These are phyloP conservation scores for Orycteropus afer DNA, from an alignment of 2,113 vertebrate species.

Conservation along the genomic window DNA sequence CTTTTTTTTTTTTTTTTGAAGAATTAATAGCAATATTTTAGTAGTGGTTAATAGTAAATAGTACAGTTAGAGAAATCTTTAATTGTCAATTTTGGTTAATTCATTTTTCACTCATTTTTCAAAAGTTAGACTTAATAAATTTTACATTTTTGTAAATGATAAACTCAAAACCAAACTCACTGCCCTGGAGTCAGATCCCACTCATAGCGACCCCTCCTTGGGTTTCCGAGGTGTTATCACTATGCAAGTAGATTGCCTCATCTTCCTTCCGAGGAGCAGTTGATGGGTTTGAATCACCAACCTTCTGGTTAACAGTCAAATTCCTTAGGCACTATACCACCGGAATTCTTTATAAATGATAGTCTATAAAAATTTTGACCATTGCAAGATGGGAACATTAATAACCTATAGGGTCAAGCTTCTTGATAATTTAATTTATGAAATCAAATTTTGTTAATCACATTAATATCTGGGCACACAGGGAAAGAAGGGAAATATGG, in stretches of 20 bases:
- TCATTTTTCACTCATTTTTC: background rate
- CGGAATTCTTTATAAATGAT: no score
- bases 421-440: background rate
- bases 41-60: background rate
- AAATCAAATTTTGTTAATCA: background rate
- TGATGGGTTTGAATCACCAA: no score
- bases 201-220: no score
- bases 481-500: background rate
- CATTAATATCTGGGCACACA: background rate
- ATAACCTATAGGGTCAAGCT: background rate
- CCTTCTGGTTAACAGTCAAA: no score
- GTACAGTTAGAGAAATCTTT: background rate
- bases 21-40: background rate
- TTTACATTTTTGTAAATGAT: no score
- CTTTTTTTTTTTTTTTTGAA: no score
- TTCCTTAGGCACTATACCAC: no score
- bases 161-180: no score
- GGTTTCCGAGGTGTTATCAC: no score
- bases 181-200: no score
- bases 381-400: background rate
- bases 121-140: background rate
- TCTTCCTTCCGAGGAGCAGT: no score
- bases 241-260: no score
- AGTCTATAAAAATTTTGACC: background rate
- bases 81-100: background rate